Percentiles rank a stretch among this genome's conserved stretches.
These are phyloP conservation scores for Catalaphyllia jardinei DNA, from an alignment of 64 coral and sea anemone genomes.

Conservation along the genomic window DNA sequence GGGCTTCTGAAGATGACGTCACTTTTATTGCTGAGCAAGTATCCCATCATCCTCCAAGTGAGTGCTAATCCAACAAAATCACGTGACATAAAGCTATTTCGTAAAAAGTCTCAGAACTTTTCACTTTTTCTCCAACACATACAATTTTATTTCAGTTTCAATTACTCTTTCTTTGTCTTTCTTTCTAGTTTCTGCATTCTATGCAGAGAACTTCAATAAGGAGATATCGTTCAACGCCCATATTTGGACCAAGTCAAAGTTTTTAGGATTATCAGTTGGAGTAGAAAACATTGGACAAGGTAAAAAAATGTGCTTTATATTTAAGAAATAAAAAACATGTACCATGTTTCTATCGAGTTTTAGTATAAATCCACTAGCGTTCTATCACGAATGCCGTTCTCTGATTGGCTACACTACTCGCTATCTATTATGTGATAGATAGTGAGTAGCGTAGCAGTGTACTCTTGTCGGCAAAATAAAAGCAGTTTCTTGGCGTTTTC, in stretches of 20 bases:
- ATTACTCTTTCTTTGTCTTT: not conserved
- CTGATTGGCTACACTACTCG: too few species aligned
- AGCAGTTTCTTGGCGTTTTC: too few species aligned
- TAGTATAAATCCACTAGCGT: too few species aligned
- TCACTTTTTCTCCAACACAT: not conserved
- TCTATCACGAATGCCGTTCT: too few species aligned
- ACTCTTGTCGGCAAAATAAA: too few species aligned
- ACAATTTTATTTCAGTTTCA: not conserved
- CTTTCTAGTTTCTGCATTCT: conserved; percentile 88
- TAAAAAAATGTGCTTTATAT: not conserved
- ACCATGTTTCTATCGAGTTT: too few species aligned
- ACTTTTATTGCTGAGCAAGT: conserved; percentile 96
- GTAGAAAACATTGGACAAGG: conserved; percentile 97
- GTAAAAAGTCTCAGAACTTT: too few species aligned
- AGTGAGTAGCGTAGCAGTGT: too few species aligned
- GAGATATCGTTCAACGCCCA: conserved; percentile 83
- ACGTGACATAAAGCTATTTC: too few species aligned
- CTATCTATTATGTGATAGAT: too few species aligned
- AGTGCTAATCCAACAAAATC: not conserved
- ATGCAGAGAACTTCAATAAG: conserved; percentile 87
- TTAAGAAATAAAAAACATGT: too few species aligned
- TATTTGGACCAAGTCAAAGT: conserved; percentile 99
- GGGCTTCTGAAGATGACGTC: conserved; percentile 92
- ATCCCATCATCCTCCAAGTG: conserved; percentile 98
- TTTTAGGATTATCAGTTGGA: conserved; percentile 91